Evolutionary conservation across 1,140 invertebrate species (phyloP).

Genomic region (Drosophila rufa): DNA sequence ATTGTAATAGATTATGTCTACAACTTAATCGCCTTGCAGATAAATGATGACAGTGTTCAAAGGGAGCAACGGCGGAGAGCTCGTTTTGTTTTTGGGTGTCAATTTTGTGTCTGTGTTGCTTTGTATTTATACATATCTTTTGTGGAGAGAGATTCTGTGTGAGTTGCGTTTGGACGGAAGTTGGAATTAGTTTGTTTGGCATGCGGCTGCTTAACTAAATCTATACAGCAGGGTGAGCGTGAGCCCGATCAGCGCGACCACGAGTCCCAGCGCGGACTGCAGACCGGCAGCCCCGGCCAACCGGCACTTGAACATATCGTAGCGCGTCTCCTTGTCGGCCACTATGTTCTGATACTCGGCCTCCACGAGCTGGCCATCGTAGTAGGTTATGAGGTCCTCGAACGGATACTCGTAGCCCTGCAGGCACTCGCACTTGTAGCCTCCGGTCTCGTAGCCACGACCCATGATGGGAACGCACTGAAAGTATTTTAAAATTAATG

Average conservation of each 20-base stretch:
- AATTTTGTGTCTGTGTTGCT: conserved; percentile 74
- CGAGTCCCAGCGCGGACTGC: conserved; percentile 86
- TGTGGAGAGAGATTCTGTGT: conserved; percentile 52
- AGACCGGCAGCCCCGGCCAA: conserved; percentile 91
- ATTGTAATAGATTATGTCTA: conserved; percentile 85
- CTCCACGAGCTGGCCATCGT: conserved; percentile 97
- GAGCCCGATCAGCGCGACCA: conserved; percentile 74
- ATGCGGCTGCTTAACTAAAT: conserved; percentile 70
- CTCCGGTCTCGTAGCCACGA: conserved; percentile 95
- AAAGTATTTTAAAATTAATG: conserved; percentile 61
- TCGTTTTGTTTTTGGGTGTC: conserved; percentile 82
- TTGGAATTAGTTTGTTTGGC: conserved; percentile 64
- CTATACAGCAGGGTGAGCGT: conserved; percentile 77
- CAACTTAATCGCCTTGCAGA: conserved; percentile 85
- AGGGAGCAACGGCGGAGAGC: conserved; percentile 48
- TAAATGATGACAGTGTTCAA: conserved; percentile 85
- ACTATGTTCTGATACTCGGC: conserved; percentile 96
- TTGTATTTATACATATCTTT: conserved; percentile 51
- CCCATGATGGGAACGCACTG: conserved; percentile 98
- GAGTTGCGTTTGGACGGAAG: conserved; percentile 67
- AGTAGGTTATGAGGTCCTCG: conserved; percentile 97
- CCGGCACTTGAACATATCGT: conserved; percentile 96
- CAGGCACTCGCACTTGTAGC: conserved; percentile 99
- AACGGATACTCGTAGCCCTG: conserved; percentile 99
- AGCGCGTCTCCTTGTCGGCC: conserved; percentile 91